Conservation (phyloP, 2,113 vertebrate genomes). For the Zootoca vivipara region DNA sequence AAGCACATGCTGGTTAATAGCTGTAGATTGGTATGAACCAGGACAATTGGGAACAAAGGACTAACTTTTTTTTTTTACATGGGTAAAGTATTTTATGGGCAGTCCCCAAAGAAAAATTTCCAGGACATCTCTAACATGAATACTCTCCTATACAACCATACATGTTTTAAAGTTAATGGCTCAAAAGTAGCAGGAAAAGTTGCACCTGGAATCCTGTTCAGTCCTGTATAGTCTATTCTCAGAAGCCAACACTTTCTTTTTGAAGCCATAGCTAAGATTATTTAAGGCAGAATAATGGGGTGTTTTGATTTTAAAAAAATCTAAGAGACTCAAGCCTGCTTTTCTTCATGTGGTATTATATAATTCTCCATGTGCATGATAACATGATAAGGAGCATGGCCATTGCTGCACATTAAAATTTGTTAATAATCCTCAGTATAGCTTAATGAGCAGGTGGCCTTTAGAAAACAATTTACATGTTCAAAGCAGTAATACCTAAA, state of each 20-base stretch:
- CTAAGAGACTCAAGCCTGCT: neutral
- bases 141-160: neutral
- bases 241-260: neutral
- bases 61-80: too few relatives aligned
- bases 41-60: too few relatives aligned
- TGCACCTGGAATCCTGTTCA: slow-evolving; percentile 9
- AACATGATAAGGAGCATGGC: neutral
- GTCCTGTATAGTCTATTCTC: neutral
- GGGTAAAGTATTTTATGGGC: neutral
- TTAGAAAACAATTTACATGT: slow-evolving; percentile 64
- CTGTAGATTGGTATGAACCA: too few relatives aligned
- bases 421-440: slow-evolving; percentile 53
- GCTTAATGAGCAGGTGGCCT: slow-evolving; percentile 70
- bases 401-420: neutral
- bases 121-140: neutral
- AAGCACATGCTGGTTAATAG: too few relatives aligned
- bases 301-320: neutral
- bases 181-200: neutral
- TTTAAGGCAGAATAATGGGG: slow-evolving; percentile 9
- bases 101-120: neutral
- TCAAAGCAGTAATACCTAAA: slow-evolving; percentile 64
- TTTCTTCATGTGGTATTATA: slow-evolving; percentile 21
- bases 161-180: neutral
- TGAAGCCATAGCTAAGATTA: slow-evolving; percentile 11
- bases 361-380: slow-evolving; percentile 15